Evolutionary conservation across 2,113 vertebrate genomes (phyloP).

Genomic region (Mionectes macconnelli): DNA sequence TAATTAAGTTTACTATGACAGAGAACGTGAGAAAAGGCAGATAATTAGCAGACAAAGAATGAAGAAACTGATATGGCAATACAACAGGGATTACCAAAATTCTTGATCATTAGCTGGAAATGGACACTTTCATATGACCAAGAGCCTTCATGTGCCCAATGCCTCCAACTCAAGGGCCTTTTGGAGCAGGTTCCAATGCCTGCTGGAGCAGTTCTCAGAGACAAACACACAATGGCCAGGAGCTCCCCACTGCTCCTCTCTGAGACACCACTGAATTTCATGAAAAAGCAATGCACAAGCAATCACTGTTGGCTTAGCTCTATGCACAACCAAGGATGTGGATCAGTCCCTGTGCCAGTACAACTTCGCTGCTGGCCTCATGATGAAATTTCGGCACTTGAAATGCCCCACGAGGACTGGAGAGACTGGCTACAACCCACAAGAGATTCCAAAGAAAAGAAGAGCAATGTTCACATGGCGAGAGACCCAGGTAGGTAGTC

Average conservation of each 20-base stretch:
- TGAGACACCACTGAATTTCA: not conserved
- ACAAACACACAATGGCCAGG: not conserved
- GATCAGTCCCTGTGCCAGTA: not conserved
- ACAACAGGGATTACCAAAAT: not conserved
- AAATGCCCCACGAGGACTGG: not conserved
- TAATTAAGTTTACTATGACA: not conserved
- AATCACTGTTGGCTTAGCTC: not conserved
- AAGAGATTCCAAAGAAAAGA: not conserved
- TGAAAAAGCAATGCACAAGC: not conserved
- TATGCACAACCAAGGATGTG: fast-evolving
- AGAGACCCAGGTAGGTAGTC: not conserved
- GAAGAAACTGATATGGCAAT: not conserved
- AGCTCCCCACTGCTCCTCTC: not conserved
- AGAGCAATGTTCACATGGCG: not conserved
- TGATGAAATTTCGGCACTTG: not conserved
- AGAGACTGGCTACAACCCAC: not conserved
- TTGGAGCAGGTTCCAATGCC: not conserved
- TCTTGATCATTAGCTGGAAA: not conserved
- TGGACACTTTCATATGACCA: not conserved
- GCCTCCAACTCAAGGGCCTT: not conserved
- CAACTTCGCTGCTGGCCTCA: not conserved
- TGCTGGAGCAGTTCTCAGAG: not conserved
- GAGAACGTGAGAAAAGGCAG: not conserved
- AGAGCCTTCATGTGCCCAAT: not conserved
- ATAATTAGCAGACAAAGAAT: not conserved